Evolutionary conservation across 2,797 vertebrate genomes (phyloP).

Genomic region (Peromyscus eremicus): DNA sequence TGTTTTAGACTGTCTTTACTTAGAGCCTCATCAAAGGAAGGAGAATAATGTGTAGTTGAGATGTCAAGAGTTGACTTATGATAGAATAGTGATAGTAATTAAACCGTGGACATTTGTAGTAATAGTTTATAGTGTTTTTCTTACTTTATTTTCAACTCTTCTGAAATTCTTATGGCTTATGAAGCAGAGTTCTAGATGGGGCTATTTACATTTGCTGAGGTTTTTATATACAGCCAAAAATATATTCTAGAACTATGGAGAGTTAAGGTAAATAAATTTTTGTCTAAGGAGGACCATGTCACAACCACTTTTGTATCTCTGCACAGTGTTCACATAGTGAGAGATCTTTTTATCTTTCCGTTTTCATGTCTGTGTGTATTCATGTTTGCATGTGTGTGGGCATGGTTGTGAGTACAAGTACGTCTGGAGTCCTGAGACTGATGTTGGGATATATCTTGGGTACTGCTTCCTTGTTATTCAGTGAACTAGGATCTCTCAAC

Average conservation of each 20-base stretch:
- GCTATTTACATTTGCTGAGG: constrained; percentile 53
- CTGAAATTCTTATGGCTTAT: constrained; percentile 5
- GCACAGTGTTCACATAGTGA: neutral
- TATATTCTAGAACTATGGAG: constrained; percentile 5
- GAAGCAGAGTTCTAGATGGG: constrained; percentile 11
- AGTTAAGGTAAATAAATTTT: constrained; percentile 2
- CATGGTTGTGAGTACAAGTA: neutral
- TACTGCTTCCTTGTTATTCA: neutral
- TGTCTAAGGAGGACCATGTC: neutral
- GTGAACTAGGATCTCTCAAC: neutral
- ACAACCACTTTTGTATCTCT: constrained; percentile 49
- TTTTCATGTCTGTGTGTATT: neutral
- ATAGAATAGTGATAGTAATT: neutral
- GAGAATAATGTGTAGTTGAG: neutral
- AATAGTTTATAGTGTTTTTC: neutral
- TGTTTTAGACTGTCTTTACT: constrained; percentile 40
- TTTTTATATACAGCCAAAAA: constrained; percentile 46
- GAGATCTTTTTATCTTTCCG: neutral
- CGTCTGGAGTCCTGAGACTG: neutral
- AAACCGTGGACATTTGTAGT: constrained; percentile 31
- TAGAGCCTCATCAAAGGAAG: constrained; percentile 26
- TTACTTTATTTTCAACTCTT: constrained; percentile 51
- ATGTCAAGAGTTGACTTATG: constrained; percentile 22
- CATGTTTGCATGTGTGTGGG: neutral
- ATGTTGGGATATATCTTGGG: neutral